Conservation (phyloP, 2,888 invertebrate genomes). For the Clivina fossor region DNA sequence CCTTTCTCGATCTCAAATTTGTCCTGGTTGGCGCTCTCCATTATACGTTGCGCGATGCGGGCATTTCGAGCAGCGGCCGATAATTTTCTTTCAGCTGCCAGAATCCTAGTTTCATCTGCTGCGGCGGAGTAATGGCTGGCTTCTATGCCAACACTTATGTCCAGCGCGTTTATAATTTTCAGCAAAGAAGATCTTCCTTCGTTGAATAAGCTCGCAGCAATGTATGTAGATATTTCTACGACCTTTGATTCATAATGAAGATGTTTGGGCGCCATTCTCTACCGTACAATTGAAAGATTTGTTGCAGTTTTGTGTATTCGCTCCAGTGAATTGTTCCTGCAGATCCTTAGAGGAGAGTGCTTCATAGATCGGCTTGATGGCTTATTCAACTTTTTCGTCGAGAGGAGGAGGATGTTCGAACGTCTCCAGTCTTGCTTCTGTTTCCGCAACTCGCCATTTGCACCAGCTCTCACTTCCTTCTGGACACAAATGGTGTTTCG, state of each 20-base stretch:
- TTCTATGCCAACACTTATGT: neutral
- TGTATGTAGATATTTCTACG: neutral
- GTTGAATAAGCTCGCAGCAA: neutral
- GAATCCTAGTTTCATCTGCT: too few species aligned
- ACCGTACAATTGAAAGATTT: too few species aligned
- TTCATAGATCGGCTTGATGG: too few species aligned
- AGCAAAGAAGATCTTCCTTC: neutral
- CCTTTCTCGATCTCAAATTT: neutral
- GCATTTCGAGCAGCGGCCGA: neutral
- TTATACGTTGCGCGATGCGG: neutral
- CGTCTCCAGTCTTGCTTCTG: neutral
- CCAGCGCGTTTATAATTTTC: neutral
- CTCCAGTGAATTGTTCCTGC: too few species aligned
- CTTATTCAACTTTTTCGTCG: neutral
- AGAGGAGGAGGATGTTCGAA: neutral
- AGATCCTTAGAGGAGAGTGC: too few species aligned
- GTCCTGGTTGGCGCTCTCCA: neutral
- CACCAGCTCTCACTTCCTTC: constrained; percentile 37
- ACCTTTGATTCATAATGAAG: neutral
- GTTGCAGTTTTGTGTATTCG: too few species aligned
- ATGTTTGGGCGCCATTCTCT: neutral
- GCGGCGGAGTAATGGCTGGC: neutral
- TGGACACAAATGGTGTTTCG: constrained; percentile 44
- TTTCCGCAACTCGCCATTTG: constrained; percentile 27
- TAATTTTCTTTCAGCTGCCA: too few species aligned